Base-by-base conservation (phyloP, 2,797 vertebrate genomes). In the Lithobates sylvaticus region DNA sequence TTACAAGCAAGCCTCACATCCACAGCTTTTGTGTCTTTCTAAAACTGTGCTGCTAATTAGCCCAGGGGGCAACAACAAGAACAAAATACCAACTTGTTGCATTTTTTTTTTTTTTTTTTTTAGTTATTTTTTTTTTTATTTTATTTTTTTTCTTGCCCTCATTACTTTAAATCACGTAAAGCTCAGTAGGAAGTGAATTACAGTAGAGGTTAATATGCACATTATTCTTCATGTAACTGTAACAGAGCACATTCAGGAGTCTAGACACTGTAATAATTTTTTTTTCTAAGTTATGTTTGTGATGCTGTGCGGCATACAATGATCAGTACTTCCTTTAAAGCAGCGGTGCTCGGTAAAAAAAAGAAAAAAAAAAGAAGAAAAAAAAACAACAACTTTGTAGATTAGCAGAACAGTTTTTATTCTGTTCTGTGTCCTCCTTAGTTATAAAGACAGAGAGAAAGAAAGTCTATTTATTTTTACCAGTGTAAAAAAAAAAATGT, bases 201-300 rank as follows among this genome's bases (percentile, higher is more conserved):
- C 93, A 90, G 92, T 94, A 94, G 93, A 91, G 92, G 92, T 93
- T 88, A 93, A 88, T 90, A 92, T 94, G 93, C 91, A 93, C 92
- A 94, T 93, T 75, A 76, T 91, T 92, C 92, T 94, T 94, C 94
- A 94, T 93, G 92, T 93, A 92, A 93, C 89, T 92, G 93, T 95
- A 93, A 91, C 91, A 91, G 93, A 95, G 93, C 95, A 94, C 94
- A 94, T 83, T 74, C 76, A 44, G 91, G 91, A 94, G 95, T 95
- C 95, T 94, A 94, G 91, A 95, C 95, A 95, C 94, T 95, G 95
- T 94, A 92, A 76, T 83, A 32, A 90, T 92, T 93, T 92, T 94
- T 93, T 92, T 92, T 92, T 90, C 92, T 92, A 23, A 23, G 92
- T 93, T 89, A 93, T 91, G 90, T 92, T 90, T 89, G 92, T 93